Conservation (phyloP, 2,113 vertebrate species). For the Phyllostomus hastatus region DNA sequence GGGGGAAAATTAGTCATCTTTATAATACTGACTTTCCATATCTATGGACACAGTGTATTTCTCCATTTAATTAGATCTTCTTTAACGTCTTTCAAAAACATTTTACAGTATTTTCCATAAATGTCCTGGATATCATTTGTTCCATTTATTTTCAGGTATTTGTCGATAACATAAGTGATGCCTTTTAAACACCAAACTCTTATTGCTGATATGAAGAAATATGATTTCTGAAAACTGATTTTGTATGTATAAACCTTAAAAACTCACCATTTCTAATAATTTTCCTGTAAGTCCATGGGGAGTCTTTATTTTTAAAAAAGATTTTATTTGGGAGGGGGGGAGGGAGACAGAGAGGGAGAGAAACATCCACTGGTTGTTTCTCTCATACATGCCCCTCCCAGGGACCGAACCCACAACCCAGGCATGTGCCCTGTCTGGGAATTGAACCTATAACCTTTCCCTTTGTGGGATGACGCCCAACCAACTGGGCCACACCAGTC, state of each 20-base stretch:
- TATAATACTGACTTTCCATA: constrained; percentile 8
- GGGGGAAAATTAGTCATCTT: constrained; percentile 1
- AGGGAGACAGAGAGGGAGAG: too few species aligned
- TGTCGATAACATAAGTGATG: background rate
- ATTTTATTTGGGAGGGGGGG: too few species aligned
- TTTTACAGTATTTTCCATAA: background rate
- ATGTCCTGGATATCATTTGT: too few species aligned
- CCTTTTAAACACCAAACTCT: background rate
- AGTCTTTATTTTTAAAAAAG: background rate
- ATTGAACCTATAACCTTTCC: too few species aligned
- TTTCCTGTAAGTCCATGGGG: background rate
- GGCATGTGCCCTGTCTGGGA: too few species aligned
- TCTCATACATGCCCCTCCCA: too few species aligned
- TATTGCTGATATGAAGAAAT: background rate
- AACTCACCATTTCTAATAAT: background rate
- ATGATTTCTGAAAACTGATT: background rate
- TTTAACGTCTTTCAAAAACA: background rate
- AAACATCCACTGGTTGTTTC: too few species aligned
- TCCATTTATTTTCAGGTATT: background rate
- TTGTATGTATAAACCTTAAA: background rate
- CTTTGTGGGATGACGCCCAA: too few species aligned
- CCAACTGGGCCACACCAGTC: too few species aligned
- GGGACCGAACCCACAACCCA: too few species aligned
- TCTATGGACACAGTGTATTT: background rate
- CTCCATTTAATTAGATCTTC: background rate